Percentiles rank a stretch among this genome's conserved stretches.
Conservation (phyloP, 2,113 vertebrate genomes). For the Coregonus clupeaformis region DNA sequence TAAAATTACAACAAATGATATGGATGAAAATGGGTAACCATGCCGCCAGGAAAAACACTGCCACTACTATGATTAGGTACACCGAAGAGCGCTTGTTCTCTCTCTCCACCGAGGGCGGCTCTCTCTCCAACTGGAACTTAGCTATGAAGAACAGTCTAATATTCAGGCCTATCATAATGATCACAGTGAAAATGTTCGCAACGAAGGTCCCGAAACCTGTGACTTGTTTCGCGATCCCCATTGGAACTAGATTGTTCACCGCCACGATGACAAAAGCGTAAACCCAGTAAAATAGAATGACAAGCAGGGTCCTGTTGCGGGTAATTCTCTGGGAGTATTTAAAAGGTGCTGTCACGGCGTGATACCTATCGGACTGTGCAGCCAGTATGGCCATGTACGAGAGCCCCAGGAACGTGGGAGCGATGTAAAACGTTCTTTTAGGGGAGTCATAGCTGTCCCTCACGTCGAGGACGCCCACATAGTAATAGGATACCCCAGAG, state of each 20-base stretch:
- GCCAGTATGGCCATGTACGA: slow-evolving; percentile 76
- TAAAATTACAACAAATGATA: slow-evolving; percentile 59
- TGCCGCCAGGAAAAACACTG: slow-evolving; percentile 63
- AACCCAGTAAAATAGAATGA: slow-evolving; percentile 69
- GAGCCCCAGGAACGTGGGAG: slow-evolving; percentile 72
- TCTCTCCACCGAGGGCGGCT: slow-evolving; percentile 60
- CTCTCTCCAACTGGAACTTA: slow-evolving; percentile 66
- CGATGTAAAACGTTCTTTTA: slow-evolving; percentile 66
- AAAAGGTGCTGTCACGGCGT: slow-evolving; percentile 66
- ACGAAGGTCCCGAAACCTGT: slow-evolving; percentile 63
- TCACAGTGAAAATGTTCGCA: slow-evolving; percentile 63
- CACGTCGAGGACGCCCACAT: slow-evolving; percentile 69
- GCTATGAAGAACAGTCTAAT: slow-evolving; percentile 70
- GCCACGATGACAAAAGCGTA: slow-evolving; percentile 70
- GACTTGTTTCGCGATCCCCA: slow-evolving; percentile 50
- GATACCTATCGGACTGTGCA: slow-evolving; percentile 77
- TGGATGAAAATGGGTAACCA: slow-evolving; percentile 73
- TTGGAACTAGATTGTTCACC: slow-evolving; percentile 57
- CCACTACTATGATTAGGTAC: slow-evolving; percentile 73
- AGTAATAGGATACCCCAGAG: slow-evolving; percentile 74
- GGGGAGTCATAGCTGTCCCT: slow-evolving; percentile 61
- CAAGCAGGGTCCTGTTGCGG: slow-evolving; percentile 56
- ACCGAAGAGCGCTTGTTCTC: slow-evolving; percentile 71
- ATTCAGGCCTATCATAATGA: slow-evolving; percentile 76
- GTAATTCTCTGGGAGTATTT: slow-evolving; percentile 72